Conservation (phyloP, 1,140 invertebrate genomes). For the Diabrotica virgifera region DNA sequence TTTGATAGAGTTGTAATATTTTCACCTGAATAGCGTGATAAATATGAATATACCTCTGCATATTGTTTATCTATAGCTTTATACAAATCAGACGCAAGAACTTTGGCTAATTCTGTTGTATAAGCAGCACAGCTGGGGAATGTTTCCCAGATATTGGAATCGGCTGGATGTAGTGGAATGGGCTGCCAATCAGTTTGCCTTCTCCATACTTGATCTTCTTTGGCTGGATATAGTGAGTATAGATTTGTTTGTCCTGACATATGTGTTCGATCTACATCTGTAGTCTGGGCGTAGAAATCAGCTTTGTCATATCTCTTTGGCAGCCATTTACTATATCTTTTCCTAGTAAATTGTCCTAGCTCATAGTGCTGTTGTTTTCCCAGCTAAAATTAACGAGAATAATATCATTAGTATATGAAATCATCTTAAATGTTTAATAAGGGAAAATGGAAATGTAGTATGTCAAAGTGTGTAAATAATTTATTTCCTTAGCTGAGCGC, state of each 20-base stretch:
- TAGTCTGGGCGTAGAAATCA: constrained; percentile 18
- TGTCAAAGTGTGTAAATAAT: too few relatives aligned
- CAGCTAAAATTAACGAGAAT: constrained; percentile 54
- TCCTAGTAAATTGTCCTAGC: constrained; percentile 58
- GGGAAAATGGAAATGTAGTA: too few relatives aligned
- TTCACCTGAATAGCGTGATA: background rate
- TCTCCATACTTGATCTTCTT: constrained; percentile 50
- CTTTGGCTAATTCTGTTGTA: background rate
- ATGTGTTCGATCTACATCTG: constrained; percentile 54
- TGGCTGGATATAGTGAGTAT: constrained; percentile 54
- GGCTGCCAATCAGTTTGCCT: constrained; percentile 54
- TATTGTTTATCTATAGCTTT: background rate
- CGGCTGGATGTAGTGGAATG: constrained; percentile 42
- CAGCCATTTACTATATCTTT: constrained; percentile 58
- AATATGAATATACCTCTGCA: background rate
- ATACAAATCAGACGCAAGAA: background rate
- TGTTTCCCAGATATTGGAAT: background rate
- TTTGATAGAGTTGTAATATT: background rate
- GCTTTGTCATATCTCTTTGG: constrained; percentile 56
- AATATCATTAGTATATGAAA: too few relatives aligned
- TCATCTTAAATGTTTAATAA: too few relatives aligned
- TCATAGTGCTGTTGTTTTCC: constrained; percentile 61
- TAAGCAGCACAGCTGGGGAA: background rate
- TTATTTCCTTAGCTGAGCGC: too few relatives aligned
- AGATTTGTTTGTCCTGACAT: constrained; percentile 55